phyloP scores from a whole-genome alignment of 2,113 vertebrate genomes.

The Burhinus bistriatus region DNA sequence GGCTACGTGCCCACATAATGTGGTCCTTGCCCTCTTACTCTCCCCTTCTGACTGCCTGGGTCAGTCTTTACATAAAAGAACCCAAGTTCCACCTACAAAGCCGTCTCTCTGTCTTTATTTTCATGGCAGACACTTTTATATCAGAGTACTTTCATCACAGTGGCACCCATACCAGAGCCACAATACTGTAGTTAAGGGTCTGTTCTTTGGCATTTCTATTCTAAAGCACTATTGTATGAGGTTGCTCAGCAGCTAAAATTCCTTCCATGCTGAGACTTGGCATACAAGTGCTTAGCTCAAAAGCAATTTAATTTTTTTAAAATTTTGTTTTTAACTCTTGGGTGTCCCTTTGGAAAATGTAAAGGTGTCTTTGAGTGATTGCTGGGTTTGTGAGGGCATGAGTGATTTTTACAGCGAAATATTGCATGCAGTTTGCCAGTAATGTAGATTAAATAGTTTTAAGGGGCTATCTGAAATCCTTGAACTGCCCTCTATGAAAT shows the following conservation, averaged over 20 bases:
- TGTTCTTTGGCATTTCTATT: constrained; percentile 69
- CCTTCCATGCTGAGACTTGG: constrained; percentile 71
- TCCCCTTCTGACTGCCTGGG: constrained; percentile 66
- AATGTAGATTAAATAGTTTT: neutral
- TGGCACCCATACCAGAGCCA: constrained; percentile 71
- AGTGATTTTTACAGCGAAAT: neutral
- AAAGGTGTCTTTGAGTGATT: constrained; percentile 4
- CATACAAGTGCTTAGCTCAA: constrained; percentile 60
- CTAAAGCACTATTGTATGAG: constrained; percentile 70
- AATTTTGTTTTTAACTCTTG: constrained; percentile 49
- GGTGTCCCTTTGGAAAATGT: neutral
- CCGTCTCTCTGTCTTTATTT: constrained; percentile 70
- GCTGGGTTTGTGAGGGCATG: neutral
- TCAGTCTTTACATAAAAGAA: constrained; percentile 66
- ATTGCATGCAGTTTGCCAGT: neutral
- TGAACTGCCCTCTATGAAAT: neutral
- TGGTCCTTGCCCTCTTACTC: constrained; percentile 65
- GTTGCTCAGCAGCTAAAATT: constrained; percentile 73
- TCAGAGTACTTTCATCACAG: constrained; percentile 72
- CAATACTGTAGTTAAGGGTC: constrained; percentile 72
- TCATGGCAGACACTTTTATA: constrained; percentile 72
- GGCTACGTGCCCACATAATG: constrained; percentile 56
- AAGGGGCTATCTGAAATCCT: neutral
- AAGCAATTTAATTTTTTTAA: constrained; percentile 63
- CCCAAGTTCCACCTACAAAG: constrained; percentile 71